Base-by-base conservation (phyloP, 2,888 invertebrate species). In the Cheilosia soror region DNA sequence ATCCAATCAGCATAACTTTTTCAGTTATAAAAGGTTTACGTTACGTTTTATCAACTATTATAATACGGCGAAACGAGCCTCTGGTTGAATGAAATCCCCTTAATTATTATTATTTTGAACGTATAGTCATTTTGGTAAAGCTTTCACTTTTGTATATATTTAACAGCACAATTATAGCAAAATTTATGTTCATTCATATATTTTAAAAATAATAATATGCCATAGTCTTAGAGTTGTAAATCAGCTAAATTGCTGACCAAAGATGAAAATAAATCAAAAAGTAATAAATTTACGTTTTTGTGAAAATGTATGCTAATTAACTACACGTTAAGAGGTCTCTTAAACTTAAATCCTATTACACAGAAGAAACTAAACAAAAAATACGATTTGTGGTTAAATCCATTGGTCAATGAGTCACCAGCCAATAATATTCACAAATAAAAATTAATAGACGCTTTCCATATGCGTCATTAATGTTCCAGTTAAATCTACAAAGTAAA, bases 271-370 rank as follows among this genome's bases (percentile, higher is more conserved):
- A 44, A 78, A 37, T 62, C 60, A 66, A 60, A 65, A 58, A 33
- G 40, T 65, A 44, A 47, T 57, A 63, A 53, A 33, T 37, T 66
- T 15, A 31, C 53, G 20, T 58, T 40, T 42, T 33, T 65, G 29
- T 62, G 55, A 49, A 42, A 65, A 65, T 71, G 5, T 42, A 66
- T 76, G 76, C 57, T 76, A 76, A 76, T 76, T 71, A 49, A 44
- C 51, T 42, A 9, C 33, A 15, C 20, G 60, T 40, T 55, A 62
- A 37, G 60, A 33, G 20, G 31, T 31, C 31, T 37, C 37, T 66
- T 20, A 47, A 62, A 68, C 68, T n/a, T 20, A 44, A 73, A 55
- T 62, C n/a, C 13, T 25, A 49, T 31, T 57, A 40, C 31, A 73
- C 51, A 63, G 57, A 9, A 9, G 37, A 37, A 37, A 57, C 25